Evolutionary conservation across 2,888 invertebrate genomes (phyloP), one percentile per base, ranked within the genome.

Genomic region (Patella caerulea): DNA sequence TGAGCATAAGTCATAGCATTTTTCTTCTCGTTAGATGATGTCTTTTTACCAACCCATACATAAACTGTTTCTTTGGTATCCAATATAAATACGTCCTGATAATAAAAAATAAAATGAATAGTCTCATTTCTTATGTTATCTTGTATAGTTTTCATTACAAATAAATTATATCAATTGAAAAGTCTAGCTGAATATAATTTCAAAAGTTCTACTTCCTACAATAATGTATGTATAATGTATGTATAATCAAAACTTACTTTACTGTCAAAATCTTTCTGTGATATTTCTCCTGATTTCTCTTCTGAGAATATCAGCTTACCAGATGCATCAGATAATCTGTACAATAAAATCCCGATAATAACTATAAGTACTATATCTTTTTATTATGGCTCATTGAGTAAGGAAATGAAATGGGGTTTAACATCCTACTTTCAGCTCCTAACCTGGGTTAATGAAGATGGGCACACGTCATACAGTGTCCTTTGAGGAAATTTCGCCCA

Each of bases 81-180:
- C 53, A 87, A 81, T 9, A 90, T 79, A 79, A 87, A 89, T n/a
- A 88, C 90, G 84, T 90, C 90, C 88, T 88, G 78, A n/a, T 79
- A 80, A 65, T 29, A 72, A 54, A 74, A 69, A 24, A 45, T 45
- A 9, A 45, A 45, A 45, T 34, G 34, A 34, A 34, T 34, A 34
- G 34, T 45, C 45, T 45, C 45, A 45, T 45, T 45, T 45, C 45
- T 45, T 7, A 45, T 45, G 45, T 45, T 45, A 45, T 45, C 45
- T 7, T 45, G 45, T 9, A 45, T 9, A 9, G 7, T 9, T 45
- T 45, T 45, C 45, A 45, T 9, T 45, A 45, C 45, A 45, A 45
- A 45, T 5, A 7, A 9, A 45, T 45, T 9, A 4, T 45, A 45
- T 45, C 45, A 45, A 9, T 45, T 9, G 45, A 45, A 45, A 45